A percentile compares a stretch with the other conserved stretches of the same genome.
These are phyloP conservation scores for Perithous albicinctus DNA, from an alignment of 2,888 invertebrate genomes.

Conservation along the genomic window DNA sequence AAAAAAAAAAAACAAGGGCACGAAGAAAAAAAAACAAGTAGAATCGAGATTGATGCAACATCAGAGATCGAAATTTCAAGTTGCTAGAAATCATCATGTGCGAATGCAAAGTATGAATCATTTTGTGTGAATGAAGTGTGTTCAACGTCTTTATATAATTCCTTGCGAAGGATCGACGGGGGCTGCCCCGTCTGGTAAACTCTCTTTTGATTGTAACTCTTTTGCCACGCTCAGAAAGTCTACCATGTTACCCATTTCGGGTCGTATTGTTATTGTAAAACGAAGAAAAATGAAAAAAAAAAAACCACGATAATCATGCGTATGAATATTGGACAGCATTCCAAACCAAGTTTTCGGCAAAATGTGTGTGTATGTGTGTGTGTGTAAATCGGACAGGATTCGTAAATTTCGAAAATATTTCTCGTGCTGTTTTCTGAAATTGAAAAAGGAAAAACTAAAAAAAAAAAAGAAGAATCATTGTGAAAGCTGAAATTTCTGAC, in stretches of 20 bases:
- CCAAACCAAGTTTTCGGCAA: slow-evolving; percentile 34
- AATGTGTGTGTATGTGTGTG: too few relatives aligned
- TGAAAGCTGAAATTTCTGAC: slow-evolving; percentile 26
- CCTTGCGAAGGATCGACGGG: slow-evolving; percentile 30
- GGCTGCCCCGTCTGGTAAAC: slow-evolving; percentile 33
- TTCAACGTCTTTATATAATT: slow-evolving; percentile 31
- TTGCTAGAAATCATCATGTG: slow-evolving; percentile 31
- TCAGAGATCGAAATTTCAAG: slow-evolving; percentile 38
- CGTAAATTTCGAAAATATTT: slow-evolving; percentile 14
- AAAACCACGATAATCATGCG: slow-evolving; percentile 34
- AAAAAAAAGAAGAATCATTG: too few relatives aligned
- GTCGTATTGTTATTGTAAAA: slow-evolving; percentile 38
- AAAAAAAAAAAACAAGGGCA: slow-evolving; percentile 40
- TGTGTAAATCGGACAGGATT: slow-evolving; percentile 14
- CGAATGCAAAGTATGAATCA: slow-evolving; percentile 23
- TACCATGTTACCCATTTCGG: slow-evolving; percentile 49
- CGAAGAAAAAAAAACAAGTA: slow-evolving; percentile 17
- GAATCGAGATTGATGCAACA: slow-evolving; percentile 26
- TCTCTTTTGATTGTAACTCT: slow-evolving; percentile 54
- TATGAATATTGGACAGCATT: slow-evolving; percentile 49
- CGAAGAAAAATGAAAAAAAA: slow-evolving; percentile 21
- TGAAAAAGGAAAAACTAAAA: background rate
- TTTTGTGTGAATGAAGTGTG: background rate
- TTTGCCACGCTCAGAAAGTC: slow-evolving; percentile 56
- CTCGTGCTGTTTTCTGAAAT: slow-evolving; percentile 15